These are phyloP conservation scores for Ericerus pela DNA, from an alignment of 1,140 invertebrate species.

Conservation along the genomic window DNA sequence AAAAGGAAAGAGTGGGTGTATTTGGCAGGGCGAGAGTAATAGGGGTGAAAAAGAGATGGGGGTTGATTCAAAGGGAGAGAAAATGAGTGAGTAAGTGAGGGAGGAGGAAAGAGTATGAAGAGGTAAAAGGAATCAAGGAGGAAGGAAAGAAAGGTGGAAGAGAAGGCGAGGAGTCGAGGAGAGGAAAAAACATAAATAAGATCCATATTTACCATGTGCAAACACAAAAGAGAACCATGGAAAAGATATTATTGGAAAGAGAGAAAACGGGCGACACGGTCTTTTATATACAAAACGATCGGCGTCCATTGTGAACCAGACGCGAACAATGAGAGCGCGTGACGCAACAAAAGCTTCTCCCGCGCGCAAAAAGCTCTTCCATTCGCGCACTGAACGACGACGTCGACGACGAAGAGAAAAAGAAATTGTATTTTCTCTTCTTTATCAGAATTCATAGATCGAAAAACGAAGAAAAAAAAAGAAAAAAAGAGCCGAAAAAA, in stretches of 20 bases:
- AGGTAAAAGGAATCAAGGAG: too few relatives aligned
- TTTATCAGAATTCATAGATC: slow-evolving; percentile 10
- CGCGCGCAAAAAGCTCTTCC: background rate
- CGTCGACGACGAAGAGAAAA: too few relatives aligned
- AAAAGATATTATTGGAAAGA: slow-evolving; percentile 9
- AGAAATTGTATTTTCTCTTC: slow-evolving; percentile 2
- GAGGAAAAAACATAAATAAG: slow-evolving; percentile 2
- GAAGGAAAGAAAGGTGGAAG: too few relatives aligned
- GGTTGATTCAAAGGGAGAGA: too few relatives aligned
- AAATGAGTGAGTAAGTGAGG: too few relatives aligned
- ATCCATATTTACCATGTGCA: slow-evolving; percentile 12
- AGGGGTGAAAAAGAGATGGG: too few relatives aligned
- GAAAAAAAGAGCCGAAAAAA: too few relatives aligned
- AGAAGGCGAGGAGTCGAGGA: too few relatives aligned
- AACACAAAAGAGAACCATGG: slow-evolving; percentile 5
- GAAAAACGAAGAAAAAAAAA: slow-evolving; percentile 7
- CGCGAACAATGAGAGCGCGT: slow-evolving; percentile 8
- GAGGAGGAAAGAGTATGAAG: too few relatives aligned
- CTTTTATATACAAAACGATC: slow-evolving; percentile 10
- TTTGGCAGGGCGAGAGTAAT: too few relatives aligned
- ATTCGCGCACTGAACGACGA: too few relatives aligned
- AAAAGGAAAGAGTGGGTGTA: too few relatives aligned
- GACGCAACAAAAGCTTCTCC: slow-evolving; percentile 11
- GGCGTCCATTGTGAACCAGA: slow-evolving; percentile 7
- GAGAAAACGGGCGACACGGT: slow-evolving; percentile 10